Evolutionary conservation across 2,113 vertebrate species (phyloP), one percentile per base, ranked within the genome.

Genomic region (Menura novaehollandiae): DNA sequence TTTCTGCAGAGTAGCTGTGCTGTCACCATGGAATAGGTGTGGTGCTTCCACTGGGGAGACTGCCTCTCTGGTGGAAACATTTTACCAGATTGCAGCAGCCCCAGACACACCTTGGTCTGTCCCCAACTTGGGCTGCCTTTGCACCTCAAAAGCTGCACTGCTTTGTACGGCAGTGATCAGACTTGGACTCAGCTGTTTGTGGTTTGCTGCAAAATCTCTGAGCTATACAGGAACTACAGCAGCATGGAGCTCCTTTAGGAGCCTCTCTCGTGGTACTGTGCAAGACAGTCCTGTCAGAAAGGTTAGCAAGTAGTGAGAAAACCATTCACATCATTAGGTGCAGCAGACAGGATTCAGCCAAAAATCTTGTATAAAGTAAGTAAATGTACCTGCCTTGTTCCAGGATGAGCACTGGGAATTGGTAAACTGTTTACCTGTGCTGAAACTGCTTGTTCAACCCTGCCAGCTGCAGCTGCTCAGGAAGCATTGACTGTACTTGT

Each of bases 61-160:
- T 71, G 58, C 27, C 53, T 15, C 8, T 14, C 9, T 4, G 16
- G 43, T 26, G 52, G 43, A 19, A 28, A 27, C 41, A 17, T 1
- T 15, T 3, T 4, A 4, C 13, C 30, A 7, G 26, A 28, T 0
- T 6, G 9, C 1, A 24, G 27, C 58, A 76, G 74, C 13, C 14
- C 17, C 71, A 69, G 26, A 6, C 72, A 13, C 52, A 23, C 12
- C 26, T 11, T 39, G 30, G 28, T 41, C 32, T 32, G 23, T 13
- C 32, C 76, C 44, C 41, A 27, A 3, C 24, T 2, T 7, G 28
- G 27, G 41, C 39, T 47, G 60, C 28, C 68, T 39, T 11, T 37
- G 49, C 37, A 19, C 20, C 71, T n/a, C 17, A 0, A 39, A 32
- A 43, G 21, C 19, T 51, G 44, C 44, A 78, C 27, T 63, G 43